Evolutionary conservation across 1,140 invertebrate genomes (phyloP), one percentile per base, ranked within the genome.

Genomic region (Saccostrea cuccullata): DNA sequence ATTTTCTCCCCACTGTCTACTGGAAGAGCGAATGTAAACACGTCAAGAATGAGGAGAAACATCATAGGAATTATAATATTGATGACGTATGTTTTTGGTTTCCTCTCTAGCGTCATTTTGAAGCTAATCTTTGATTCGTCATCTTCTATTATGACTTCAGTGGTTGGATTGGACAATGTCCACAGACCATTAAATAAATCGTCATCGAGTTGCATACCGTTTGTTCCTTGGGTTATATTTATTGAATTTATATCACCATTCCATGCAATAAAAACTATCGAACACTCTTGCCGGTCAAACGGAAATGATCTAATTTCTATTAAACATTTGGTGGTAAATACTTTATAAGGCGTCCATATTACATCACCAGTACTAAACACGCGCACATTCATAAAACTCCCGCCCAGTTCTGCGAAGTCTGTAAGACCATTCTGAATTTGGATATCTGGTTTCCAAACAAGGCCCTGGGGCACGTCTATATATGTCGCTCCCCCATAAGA

Each of bases 101-200:
- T 89, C 5, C 91, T 64, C 67, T 89, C 84, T 26, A 92, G 8
- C 12, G 67, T 89, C 11, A 92, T 1, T 30, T 40, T 36, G 85
- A 90, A 91, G 17, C 70, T 85, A 5, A 95, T 91, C 94, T 99
- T 98, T 89, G 98, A 97, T 94, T 85, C 83, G 0, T 12, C 26
- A 13, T 13, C 55, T 9, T 82, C 64, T 1, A 86, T 82, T 6
- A 36, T 26, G 6, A 73, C 64, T 2, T 73, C 12, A 13, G 73
- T 82, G 1, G 56, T 55, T 3, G 89, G 88, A 4, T 82, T 64
- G 3, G 88, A 13, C 1, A 92, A 55, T 0, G 73, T 67, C 89
- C 90, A 90, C 82, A 86, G 26, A 0, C 84, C 82, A 47, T 88
- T 88, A 17, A 5, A 30, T 36, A 85, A 60, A 86, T 83, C 86